Percentiles rank a stretch among this genome's conserved stretches.
Conservation (phyloP, 2,888 invertebrate species). For the Clepsis dumicolana region DNA sequence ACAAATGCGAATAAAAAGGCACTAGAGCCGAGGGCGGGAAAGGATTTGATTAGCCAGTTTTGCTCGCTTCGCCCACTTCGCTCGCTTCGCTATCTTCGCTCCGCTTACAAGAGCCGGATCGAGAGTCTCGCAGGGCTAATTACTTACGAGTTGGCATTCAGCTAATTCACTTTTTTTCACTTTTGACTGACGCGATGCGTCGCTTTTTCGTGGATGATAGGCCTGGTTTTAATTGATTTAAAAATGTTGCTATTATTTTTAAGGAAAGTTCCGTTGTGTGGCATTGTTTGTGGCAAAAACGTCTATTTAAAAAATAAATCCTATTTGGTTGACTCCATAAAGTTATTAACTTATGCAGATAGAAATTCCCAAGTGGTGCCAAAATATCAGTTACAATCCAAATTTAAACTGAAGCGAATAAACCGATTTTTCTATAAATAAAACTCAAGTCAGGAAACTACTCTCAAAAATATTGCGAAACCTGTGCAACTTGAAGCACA, state of each 20-base stretch:
- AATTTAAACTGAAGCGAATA: no score
- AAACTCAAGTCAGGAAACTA: no score
- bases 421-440: no score
- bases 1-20: conserved; percentile 83
- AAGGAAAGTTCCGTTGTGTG: neutral
- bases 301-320: no score
- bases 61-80: conserved; percentile 63
- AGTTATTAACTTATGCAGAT: no score
- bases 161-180: conserved; percentile 80
- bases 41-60: conserved; percentile 86
- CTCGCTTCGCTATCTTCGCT: conserved; percentile 75
- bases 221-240: conserved; percentile 39
- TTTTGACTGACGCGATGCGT: conserved; percentile 70
- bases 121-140: conserved; percentile 85
- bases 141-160: conserved; percentile 84
- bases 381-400: no score
- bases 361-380: no score
- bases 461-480: neutral
- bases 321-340: no score
- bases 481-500: neutral
- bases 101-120: conserved; percentile 81
- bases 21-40: conserved; percentile 78
- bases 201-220: conserved; percentile 26
- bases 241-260: conserved; percentile 1
- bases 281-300: no score